Conservation (phyloP, 1,140 invertebrate species). For the Carcinoscorpius rotundicauda region DNA sequence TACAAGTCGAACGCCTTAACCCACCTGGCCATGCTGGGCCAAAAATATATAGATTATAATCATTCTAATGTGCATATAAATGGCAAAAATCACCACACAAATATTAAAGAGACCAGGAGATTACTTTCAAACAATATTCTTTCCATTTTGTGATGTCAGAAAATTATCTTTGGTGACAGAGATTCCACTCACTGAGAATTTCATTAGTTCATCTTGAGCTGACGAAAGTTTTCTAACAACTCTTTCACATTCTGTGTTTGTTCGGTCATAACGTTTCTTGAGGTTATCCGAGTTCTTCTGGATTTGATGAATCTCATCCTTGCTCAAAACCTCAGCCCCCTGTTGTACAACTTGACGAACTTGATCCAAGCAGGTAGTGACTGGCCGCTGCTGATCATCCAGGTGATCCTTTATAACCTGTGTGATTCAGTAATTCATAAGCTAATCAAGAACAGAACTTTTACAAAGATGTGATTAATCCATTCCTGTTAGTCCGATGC, state of each 20-base stretch:
- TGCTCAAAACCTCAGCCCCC: slow-evolving; percentile 74
- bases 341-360: slow-evolving; percentile 79
- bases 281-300: slow-evolving; percentile 70
- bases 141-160: not conserved
- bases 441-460: not conserved
- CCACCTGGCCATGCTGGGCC: too few relatives aligned
- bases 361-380: slow-evolving; percentile 78
- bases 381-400: slow-evolving; percentile 67
- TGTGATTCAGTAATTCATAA: not conserved
- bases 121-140: too few relatives aligned
- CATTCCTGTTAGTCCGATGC: too few relatives aligned
- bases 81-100: too few relatives aligned
- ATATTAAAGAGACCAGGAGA: too few relatives aligned
- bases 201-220: slow-evolving; percentile 73
- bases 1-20: too few relatives aligned
- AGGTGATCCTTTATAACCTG: slow-evolving; percentile 84
- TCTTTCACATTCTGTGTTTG: slow-evolving; percentile 60
- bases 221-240: slow-evolving; percentile 58
- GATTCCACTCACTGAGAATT: slow-evolving; percentile 39
- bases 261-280: slow-evolving; percentile 69
- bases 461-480: too few relatives aligned
- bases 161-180: not conserved
- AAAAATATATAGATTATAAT: too few relatives aligned
- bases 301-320: slow-evolving; percentile 72
- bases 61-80: too few relatives aligned